Evolutionary conservation across 2,888 invertebrate species (phyloP), one percentile per base, ranked within the genome.

Genomic region (Eudasyphora cyanicolor): DNA sequence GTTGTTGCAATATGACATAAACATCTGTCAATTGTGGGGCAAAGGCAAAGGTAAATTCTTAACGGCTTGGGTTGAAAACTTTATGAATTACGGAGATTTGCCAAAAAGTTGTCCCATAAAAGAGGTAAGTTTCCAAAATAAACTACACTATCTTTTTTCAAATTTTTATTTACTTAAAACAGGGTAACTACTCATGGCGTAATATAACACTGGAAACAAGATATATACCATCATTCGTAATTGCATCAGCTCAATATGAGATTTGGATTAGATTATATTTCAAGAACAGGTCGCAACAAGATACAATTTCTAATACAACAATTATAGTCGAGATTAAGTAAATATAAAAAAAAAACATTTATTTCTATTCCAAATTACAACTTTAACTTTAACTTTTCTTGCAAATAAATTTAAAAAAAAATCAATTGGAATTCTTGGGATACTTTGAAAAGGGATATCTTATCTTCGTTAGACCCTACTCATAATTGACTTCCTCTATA

Each of bases 61-160:
- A 4, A 86, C 86, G 6, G 60, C 57, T 0, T 88, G 87, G 87
- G 74, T 87, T 0, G 76, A 79, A 0, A 85, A 86, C n/a, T 75
- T 89, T 10, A 81, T 82, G 32, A 71, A 78, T 19, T 82, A 86
- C 29, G 87, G 89, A 0, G 88, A 89, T 60, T 85, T 89, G 7
- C 51, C 82, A 7, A 69, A 45, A 14, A 62, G 69, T 2, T 90
- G 89, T 70, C 89, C 89, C 0, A 75, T 87, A 8, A 17, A 12
- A 1, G 82, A 82, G 79, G 87, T 62, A 10, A 35, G 19, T 32
- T 17, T 10, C 19, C 17, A n/a, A n/a, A 54, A 21, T 14, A 60
- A 14, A n/a, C 14, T 29, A 8, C 27, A 60, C n/a, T 27, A 0
- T n/a, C 7, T 32, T 62, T 32, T 4, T 2, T n/a, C 2, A 21